Evolutionary conservation across 92 coral and sea anemone genomes (phyloP).

Genomic region (Phymanthus crucifer): DNA sequence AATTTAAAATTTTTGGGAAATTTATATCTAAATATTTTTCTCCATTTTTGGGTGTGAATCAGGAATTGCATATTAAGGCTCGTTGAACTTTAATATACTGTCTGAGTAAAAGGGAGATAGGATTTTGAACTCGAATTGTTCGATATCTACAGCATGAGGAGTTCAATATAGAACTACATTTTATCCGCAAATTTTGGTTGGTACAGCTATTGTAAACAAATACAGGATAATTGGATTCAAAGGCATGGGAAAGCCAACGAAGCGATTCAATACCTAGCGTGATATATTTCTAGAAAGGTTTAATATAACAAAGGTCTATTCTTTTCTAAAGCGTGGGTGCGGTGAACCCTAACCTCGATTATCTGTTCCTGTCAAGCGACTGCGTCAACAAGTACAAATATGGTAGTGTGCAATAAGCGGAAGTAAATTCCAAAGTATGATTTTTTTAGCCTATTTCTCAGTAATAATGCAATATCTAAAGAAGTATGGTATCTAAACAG

Average conservation of each 20-base stretch:
- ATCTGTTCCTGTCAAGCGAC: not conserved
- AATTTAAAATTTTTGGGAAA: too few relatives aligned
- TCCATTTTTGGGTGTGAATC: too few relatives aligned
- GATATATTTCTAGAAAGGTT: not conserved
- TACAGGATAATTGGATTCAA: not conserved
- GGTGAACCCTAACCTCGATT: not conserved
- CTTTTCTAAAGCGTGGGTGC: not conserved
- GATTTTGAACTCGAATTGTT: too few relatives aligned
- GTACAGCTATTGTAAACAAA: not conserved
- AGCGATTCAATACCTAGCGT: not conserved
- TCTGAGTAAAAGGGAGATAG: too few relatives aligned
- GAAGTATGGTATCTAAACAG: not conserved
- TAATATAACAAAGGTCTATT: not conserved
- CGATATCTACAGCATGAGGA: too few relatives aligned
- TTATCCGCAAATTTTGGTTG: too few relatives aligned
- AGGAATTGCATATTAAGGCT: too few relatives aligned
- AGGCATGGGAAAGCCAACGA: not conserved
- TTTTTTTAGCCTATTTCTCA: not conserved
- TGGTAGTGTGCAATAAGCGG: not conserved
- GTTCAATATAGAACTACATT: too few relatives aligned
- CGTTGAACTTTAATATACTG: too few relatives aligned
- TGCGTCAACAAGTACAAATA: not conserved
- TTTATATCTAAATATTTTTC: too few relatives aligned
- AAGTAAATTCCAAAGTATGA: not conserved
- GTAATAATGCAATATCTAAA: not conserved